Base-by-base conservation (phyloP, 2,797 vertebrate genomes). In the Hemitrygon akajei region DNA sequence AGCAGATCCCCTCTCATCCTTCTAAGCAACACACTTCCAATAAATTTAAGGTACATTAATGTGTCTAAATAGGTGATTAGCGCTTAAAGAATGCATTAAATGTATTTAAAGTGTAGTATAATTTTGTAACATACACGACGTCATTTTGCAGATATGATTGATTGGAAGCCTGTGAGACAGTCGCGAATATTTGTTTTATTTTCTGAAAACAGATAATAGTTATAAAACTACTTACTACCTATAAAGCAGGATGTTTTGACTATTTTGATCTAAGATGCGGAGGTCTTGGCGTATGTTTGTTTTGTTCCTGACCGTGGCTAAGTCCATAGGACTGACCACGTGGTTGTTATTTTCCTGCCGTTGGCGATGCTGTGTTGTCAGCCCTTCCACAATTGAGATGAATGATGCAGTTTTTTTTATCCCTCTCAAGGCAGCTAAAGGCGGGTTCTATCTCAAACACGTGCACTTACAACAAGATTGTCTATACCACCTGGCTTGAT, bases 401-500 rank as follows among this genome's bases (percentile, higher is more conserved):
- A 40, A 93, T 93, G 71, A 47, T 56, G 71, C 91, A 7, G 91
- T n/a, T 30, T 76, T 91, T 47, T 73, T 22, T 27, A 71, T 92
- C 66, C n/a, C 69, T 75, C 69, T 71, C 1, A 25, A 75, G 89
- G 37, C 66, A 14, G 89, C 95, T 94, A 94, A 76, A 94, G 84
- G 69, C 77, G 94, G 91, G 25, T 96, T 94, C 94, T 95, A 95
- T 96, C 95, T 95, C 91, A 95, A 96, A 96, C 96, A 96, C 94
- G 95, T 96, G 95, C 95, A 96, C 94, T 95, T 95, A 96, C 96
- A 96, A 95, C 95, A 94, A 94, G 86, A 94, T 95, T 95, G 95
- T 95, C 94, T 94, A 94, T 95, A 96, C 95, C 96, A 96, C 96
- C 95, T 94, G 96, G 95, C 94, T 95, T 95, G 95, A 94, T 96